Evolutionary conservation across 2,888 invertebrate genomes (phyloP).

Genomic region (Caenorhabditis sp.): DNA sequence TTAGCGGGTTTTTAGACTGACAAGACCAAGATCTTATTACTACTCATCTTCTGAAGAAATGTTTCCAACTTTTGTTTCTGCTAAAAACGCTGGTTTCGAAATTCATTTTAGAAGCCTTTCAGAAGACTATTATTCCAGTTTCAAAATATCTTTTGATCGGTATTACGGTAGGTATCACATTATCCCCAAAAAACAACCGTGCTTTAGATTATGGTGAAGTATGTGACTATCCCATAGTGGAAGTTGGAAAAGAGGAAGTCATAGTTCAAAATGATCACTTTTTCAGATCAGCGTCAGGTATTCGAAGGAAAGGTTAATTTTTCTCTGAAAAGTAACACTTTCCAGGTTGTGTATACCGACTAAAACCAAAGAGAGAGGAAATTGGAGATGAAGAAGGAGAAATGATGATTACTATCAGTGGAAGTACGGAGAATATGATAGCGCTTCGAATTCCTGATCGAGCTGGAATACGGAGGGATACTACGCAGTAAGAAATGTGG

Average conservation of each 20-base stretch:
- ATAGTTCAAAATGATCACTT: slow-evolving; percentile 14
- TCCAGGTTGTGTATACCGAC: slow-evolving; percentile 23
- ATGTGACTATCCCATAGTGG: slow-evolving; percentile 13
- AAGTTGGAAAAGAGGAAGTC: slow-evolving; percentile 11
- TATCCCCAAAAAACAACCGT: too few species aligned
- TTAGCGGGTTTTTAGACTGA: slow-evolving; percentile 25
- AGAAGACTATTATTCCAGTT: not conserved
- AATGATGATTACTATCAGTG: not conserved
- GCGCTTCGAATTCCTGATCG: not conserved
- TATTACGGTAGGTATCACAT: slow-evolving; percentile 6
- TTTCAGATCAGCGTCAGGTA: slow-evolving; percentile 19
- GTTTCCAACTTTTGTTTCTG: slow-evolving; percentile 33
- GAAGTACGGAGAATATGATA: not conserved
- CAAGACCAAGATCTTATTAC: not conserved
- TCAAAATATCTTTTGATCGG: slow-evolving; percentile 44
- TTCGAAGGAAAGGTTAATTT: not conserved
- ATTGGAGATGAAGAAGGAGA: slow-evolving; percentile 1
- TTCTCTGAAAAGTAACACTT: not conserved
- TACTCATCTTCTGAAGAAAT: slow-evolving; percentile 1
- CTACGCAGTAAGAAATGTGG: not conserved
- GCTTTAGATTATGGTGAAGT: slow-evolving; percentile 4
- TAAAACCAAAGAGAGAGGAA: not conserved
- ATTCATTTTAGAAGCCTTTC: slow-evolving; percentile 14
- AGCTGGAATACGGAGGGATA: slow-evolving; percentile 1
- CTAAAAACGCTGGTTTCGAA: slow-evolving; percentile 36